Conservation (phyloP, 2,797 vertebrate species). For the Rhadinocentrus ornatus region DNA sequence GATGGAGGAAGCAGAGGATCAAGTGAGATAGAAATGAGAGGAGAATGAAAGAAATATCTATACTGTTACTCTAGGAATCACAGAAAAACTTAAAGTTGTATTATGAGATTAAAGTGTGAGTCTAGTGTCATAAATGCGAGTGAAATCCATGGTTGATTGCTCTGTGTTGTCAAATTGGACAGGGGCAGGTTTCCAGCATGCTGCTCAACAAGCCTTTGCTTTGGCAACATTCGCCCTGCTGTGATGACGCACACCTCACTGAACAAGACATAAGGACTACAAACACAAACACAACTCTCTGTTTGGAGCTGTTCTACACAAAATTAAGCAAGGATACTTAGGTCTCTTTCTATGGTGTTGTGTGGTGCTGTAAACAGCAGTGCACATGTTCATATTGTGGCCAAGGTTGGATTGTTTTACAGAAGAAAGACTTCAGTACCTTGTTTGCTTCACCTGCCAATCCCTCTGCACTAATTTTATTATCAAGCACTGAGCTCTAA, state of each 20-base stretch:
- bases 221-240: slow-evolving; percentile 67
- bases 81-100: slow-evolving; percentile 50
- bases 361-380: slow-evolving; percentile 61
- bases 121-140: slow-evolving; percentile 51
- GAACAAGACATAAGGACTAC: slow-evolving; percentile 16
- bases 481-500: slow-evolving; percentile 10
- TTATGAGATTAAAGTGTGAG: slow-evolving; percentile 60
- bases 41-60: slow-evolving; percentile 32
- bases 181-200: slow-evolving; percentile 43
- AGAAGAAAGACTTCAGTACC: slow-evolving; percentile 52
- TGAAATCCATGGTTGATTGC: slow-evolving; percentile 49
- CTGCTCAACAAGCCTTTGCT: slow-evolving; percentile 60
- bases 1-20: slow-evolving; percentile 45
- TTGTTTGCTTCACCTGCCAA: slow-evolving; percentile 39
- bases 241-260: slow-evolving; percentile 61
- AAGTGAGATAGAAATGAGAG: slow-evolving; percentile 45
- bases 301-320: slow-evolving; percentile 38
- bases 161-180: slow-evolving; percentile 49
- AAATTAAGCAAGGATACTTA: slow-evolving; percentile 53
- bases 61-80: slow-evolving; percentile 16
- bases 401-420: slow-evolving; percentile 54
- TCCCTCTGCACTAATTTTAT: slow-evolving; percentile 17
- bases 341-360: slow-evolving; percentile 27
- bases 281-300: slow-evolving; percentile 49
- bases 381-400: slow-evolving; percentile 46